These are phyloP conservation scores for Felis chaus DNA, from an alignment of 2,113 vertebrate genomes.

Conservation along the genomic window DNA sequence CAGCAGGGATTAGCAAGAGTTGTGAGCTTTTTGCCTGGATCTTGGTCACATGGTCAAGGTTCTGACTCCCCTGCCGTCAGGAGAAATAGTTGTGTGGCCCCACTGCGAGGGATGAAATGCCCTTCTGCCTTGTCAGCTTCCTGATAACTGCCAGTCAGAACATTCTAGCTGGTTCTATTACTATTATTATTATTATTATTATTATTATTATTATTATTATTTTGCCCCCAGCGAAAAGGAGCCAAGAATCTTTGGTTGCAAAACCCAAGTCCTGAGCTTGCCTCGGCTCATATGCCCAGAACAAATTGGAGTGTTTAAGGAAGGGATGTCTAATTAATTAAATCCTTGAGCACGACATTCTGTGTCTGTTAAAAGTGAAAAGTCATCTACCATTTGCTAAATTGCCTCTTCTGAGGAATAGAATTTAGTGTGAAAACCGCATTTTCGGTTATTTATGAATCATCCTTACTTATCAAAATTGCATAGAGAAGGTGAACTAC, in stretches of 20 bases:
- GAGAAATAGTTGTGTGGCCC: neutral
- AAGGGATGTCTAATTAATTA: neutral
- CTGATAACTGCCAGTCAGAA: neutral
- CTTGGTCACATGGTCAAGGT: neutral
- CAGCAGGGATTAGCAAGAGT: neutral
- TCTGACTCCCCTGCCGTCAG: neutral
- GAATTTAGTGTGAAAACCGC: neutral
- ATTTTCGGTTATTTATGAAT: neutral
- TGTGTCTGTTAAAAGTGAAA: neutral
- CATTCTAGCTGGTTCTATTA: neutral
- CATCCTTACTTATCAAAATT: neutral
- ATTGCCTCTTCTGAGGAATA: neutral
- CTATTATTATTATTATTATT: neutral
- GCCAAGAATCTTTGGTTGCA: neutral
- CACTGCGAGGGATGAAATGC: neutral
- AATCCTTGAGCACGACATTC: neutral
- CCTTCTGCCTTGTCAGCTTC: neutral
- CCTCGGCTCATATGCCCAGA: neutral
- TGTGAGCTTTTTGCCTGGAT: neutral
- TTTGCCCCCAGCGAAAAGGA: neutral
- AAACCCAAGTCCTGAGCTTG: neutral
- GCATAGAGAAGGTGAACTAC: neutral
- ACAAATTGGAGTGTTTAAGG: neutral
- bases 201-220: neutral
- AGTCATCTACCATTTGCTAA: neutral